A percentile compares a stretch with the other conserved stretches of the same genome.
Evolutionary conservation across 2,888 invertebrate species (phyloP).

Genomic region (Lordiphosa fenestrarum): DNA sequence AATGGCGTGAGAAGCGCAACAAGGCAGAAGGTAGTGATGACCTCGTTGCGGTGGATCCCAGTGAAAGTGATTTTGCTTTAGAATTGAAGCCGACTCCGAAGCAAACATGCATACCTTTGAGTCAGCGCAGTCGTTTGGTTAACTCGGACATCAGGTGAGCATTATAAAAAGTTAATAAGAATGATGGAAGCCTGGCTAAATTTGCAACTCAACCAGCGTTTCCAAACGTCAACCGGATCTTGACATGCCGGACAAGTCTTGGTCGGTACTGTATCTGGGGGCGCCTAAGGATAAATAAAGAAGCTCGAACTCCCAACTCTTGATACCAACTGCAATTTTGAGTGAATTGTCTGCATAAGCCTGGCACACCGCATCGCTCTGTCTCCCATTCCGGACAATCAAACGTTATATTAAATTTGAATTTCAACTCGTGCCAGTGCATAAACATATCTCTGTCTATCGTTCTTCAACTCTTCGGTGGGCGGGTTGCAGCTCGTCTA

Average conservation of each 20-base stretch:
- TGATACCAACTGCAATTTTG: background rate
- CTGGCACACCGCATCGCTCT: slow-evolving; percentile 29
- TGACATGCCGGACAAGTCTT: slow-evolving; percentile 64
- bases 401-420: slow-evolving; percentile 40
- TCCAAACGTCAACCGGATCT: slow-evolving; percentile 3
- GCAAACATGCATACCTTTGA: slow-evolving; percentile 49
- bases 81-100: slow-evolving; percentile 58
- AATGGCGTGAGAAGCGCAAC: slow-evolving; percentile 1
- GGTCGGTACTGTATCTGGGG: slow-evolving; percentile 60
- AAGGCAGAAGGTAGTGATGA: slow-evolving; percentile 2
- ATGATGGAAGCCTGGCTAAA: background rate
- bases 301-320: background rate
- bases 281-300: slow-evolving; percentile 39
- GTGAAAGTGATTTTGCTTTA: slow-evolving; percentile 30
- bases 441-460: slow-evolving; percentile 28
- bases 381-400: slow-evolving; percentile 32
- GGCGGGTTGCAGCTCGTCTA: slow-evolving; percentile 29
- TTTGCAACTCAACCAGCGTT: slow-evolving; percentile 7
- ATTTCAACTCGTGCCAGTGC: slow-evolving; percentile 47
- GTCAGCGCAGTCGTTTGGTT: slow-evolving; percentile 35
- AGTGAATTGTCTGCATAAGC: slow-evolving; percentile 14
- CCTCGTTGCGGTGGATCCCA: slow-evolving; percentile 7
- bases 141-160: slow-evolving; percentile 45
- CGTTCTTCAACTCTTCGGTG: slow-evolving; percentile 23
- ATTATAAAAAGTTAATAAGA: background rate